These are phyloP conservation scores for Chelon labrosus DNA, from an alignment of 2,797 vertebrate genomes.

Conservation along the genomic window DNA sequence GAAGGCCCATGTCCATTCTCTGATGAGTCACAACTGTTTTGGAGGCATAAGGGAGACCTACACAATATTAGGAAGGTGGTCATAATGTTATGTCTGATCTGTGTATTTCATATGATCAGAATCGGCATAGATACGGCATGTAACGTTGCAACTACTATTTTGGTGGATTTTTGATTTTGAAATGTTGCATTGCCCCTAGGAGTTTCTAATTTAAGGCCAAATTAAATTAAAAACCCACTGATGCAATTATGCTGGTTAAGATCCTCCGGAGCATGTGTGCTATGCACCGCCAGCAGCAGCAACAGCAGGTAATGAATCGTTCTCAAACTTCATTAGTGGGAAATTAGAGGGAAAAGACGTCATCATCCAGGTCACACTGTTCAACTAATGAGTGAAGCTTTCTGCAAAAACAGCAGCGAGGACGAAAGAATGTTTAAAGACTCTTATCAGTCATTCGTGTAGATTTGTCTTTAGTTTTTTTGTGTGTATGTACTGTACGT, in stretches of 20 bases:
- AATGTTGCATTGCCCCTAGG: neutral
- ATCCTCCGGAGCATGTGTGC: conserved; percentile 2
- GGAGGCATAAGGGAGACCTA: no score
- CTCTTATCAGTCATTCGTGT: no score
- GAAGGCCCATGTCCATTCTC: no score
- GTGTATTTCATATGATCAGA: no score
- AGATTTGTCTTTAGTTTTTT: neutral
- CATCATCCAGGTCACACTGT: neutral
- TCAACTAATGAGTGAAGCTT: neutral
- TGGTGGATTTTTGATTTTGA: neutral
- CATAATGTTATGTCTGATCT: no score
- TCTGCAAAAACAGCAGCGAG: no score
- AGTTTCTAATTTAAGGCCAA: conserved; percentile 26
- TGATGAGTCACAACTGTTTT: no score
- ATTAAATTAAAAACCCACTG: neutral
- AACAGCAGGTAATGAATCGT: conserved; percentile 13
- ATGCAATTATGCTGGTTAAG: neutral
- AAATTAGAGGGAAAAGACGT: neutral
- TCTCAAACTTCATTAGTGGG: conserved; percentile 6
- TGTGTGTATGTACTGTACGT: neutral
- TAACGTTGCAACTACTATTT: neutral
- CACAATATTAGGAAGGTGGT: no score
- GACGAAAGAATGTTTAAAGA: no score
- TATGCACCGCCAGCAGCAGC: conserved; percentile 1
- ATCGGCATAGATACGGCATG: neutral